Conservation (phyloP, 2,888 invertebrate species). For the Cephalotes varians region DNA sequence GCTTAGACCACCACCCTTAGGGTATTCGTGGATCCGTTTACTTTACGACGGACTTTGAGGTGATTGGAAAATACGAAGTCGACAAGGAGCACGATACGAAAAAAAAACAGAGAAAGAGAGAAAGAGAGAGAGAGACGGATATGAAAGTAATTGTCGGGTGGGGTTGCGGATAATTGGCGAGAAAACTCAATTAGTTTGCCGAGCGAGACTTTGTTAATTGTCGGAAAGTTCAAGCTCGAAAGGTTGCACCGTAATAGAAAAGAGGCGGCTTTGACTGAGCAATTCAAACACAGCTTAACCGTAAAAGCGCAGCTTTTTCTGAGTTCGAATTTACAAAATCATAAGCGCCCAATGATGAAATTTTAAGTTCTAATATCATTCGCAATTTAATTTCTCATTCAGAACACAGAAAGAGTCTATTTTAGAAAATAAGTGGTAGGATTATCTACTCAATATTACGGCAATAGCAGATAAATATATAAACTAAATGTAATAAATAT, state of each 20-base stretch:
- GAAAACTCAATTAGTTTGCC: slow-evolving; percentile 70
- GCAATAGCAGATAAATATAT: not conserved
- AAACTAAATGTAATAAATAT: not conserved
- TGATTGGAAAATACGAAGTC: slow-evolving; percentile 39
- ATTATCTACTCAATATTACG: not conserved
- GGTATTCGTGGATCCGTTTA: slow-evolving; percentile 42
- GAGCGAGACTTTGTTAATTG: slow-evolving; percentile 55
- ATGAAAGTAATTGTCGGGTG: slow-evolving; percentile 52
- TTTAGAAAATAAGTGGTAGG: not conserved
- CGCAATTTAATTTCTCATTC: not conserved
- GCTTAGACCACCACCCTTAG: slow-evolving; percentile 30
- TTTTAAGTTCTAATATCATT: slow-evolving; percentile 6
- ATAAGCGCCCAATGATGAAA: not conserved
- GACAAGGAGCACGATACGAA: not conserved
- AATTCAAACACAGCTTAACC: not conserved
- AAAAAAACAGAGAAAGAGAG: not conserved
- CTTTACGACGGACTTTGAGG: slow-evolving; percentile 36
- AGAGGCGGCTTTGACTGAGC: not conserved
- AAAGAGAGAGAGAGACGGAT: not conserved
- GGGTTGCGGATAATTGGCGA: slow-evolving; percentile 71
- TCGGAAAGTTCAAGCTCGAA: slow-evolving; percentile 43
- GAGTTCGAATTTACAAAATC: not conserved
- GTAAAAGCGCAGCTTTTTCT: slow-evolving; percentile 33
- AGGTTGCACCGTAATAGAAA: slow-evolving; percentile 17
- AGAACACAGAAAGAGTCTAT: not conserved